Conservation (phyloP, 2,797 vertebrate species). For the Chiroxiphia lanceolata region DNA sequence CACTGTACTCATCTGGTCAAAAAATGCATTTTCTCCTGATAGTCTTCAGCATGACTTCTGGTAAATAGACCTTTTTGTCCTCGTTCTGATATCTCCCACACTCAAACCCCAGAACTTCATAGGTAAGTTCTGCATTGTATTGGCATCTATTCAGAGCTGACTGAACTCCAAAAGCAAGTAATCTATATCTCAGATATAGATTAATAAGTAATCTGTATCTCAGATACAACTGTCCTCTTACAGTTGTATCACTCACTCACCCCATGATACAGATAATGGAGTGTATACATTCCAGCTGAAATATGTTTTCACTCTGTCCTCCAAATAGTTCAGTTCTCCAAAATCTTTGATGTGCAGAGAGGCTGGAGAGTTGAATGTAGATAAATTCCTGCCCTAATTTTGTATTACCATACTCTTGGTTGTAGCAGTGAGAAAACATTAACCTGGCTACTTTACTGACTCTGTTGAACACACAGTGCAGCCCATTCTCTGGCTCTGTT, state of each 20-base stretch:
- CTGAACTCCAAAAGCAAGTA: background rate
- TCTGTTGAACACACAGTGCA: background rate
- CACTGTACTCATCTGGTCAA: background rate
- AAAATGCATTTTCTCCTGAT: background rate
- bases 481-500: conserved; percentile 11
- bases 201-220: background rate
- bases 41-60: background rate
- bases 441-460: background rate
- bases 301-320: background rate
- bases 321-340: background rate
- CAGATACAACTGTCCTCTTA: background rate
- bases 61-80: background rate
- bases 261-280: background rate
- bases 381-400: background rate
- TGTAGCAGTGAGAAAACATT: background rate
- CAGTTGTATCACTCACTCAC: background rate
- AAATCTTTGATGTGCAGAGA: background rate
- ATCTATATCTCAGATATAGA: background rate
- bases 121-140: background rate
- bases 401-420: background rate
- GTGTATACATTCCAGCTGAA: background rate
- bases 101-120: background rate
- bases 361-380: background rate
- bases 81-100: background rate
- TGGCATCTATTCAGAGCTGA: background rate